Base-by-base conservation (phyloP, 2,797 vertebrate species). In the Phaenicophaeus curvirostris region DNA sequence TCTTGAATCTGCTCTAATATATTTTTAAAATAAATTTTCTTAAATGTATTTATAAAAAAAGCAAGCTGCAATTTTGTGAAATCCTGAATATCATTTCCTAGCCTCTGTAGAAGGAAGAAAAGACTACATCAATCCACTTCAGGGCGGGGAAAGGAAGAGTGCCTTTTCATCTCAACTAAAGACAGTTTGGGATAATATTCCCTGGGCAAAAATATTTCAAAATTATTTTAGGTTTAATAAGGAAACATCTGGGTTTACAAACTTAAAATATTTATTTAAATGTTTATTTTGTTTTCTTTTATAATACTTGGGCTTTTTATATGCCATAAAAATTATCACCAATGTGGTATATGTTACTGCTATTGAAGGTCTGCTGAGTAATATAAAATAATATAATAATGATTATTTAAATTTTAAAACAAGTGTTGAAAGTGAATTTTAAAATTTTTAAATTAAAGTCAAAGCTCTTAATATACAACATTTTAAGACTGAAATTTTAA, bases 1-100 rank as follows among this genome's bases (percentile, higher is more conserved):
- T 39, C 11, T 19, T 71, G 15, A 72, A 81, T 63, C 55, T 72
- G 33, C 28, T 89, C 27, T 63, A 85, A 63, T 59, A 20, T 6
- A 54, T 51, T 74, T 82, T 80, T 8, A 1, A 87, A 85, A 67
- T 24, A 39, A 12, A 4, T 59, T 58, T 85, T 85, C 35, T 18
- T 76, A 19, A 21, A 61, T 67, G 69, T 74, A 59, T 75, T 90
- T 68, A 31, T 71, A 44, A 63, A 88, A 83, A 83, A 66, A 39
- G 2, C 15, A 59, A 37, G 15, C n/a, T 90, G 30, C 69, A 58
- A 44, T 85, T 19, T 16, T 75, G 75, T 61, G 10, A 55, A 54
- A 76, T 61, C 48, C 13, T 91, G 14, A 85, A 73, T 83, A n/a
- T 58, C 4, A 30, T 80, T 91, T 73, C 42, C 27, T 51, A 66